These are phyloP conservation scores for Chiridota heheva DNA, from an alignment of 35 echinoderm and acorn worm species.

Conservation along the genomic window DNA sequence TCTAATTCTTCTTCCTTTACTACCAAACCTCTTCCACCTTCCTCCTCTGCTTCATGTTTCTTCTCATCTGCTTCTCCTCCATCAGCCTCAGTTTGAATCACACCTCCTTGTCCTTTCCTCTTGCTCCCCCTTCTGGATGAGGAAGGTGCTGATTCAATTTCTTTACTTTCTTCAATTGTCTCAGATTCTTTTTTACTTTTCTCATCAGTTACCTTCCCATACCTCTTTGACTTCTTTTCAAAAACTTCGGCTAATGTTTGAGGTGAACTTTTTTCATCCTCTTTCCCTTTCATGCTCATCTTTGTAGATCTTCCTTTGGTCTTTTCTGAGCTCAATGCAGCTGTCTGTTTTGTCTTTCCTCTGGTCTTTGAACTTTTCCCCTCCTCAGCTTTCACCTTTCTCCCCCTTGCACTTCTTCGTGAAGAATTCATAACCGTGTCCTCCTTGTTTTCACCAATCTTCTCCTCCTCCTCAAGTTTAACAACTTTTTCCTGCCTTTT, in stretches of 20 bases:
- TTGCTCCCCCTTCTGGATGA: neutral
- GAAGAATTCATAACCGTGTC: no score
- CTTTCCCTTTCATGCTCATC: no score
- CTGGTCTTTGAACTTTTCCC: neutral
- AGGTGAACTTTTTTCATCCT: no score
- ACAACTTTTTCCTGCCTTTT: no score
- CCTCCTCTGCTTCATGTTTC: neutral
- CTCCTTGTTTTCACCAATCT: no score
- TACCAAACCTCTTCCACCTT: neutral
- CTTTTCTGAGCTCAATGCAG: neutral
- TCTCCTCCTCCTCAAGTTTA: no score
- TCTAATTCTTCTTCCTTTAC: neutral
- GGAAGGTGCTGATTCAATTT: no score
- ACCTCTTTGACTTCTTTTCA: constrained; percentile 12
- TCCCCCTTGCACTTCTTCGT: no score
- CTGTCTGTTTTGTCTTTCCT: neutral
- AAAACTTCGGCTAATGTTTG: no score
- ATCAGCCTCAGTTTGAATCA: neutral
- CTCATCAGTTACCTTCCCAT: neutral
- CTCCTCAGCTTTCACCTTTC: neutral
- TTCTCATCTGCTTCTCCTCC: neutral
- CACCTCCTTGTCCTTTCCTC: neutral
- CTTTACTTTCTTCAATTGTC: neutral
- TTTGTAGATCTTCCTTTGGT: neutral
- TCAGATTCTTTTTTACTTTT: constrained; percentile 3